These are phyloP conservation scores for Chrysogorgia sp. DNA, from an alignment of 92 coral and sea anemone species.

Conservation along the genomic window DNA sequence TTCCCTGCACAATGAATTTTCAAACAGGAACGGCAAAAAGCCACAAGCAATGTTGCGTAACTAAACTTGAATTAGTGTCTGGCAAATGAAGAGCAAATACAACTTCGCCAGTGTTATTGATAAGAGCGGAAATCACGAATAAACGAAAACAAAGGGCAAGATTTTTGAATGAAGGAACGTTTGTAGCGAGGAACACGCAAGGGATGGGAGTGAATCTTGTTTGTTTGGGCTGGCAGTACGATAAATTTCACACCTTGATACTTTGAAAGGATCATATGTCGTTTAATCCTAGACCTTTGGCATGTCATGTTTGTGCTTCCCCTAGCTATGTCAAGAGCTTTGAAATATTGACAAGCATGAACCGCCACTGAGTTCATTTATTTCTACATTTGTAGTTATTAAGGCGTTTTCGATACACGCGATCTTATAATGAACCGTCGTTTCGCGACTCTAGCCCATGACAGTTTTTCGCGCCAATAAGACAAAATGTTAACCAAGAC, in stretches of 20 bases:
- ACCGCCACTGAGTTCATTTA: neutral
- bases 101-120: neutral
- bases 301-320: neutral
- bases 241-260: neutral
- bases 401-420: no score
- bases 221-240: neutral
- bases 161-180: neutral
- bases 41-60: neutral
- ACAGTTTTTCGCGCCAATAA: no score
- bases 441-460: no score
- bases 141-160: neutral
- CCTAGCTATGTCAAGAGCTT: neutral
- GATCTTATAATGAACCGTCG: no score
- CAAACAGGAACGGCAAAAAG: no score
- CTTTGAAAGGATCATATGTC: neutral
- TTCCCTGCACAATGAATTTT: no score
- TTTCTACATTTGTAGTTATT: neutral
- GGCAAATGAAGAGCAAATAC: neutral
- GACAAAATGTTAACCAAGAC: no score
- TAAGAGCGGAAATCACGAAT: neutral
- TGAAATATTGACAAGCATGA: neutral
- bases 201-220: neutral
- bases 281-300: neutral
- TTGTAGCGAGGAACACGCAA: neutral
- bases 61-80: neutral